phyloP scores from a whole-genome alignment of 2,888 invertebrate species.

The Rhagophthalmus giganteus region DNA sequence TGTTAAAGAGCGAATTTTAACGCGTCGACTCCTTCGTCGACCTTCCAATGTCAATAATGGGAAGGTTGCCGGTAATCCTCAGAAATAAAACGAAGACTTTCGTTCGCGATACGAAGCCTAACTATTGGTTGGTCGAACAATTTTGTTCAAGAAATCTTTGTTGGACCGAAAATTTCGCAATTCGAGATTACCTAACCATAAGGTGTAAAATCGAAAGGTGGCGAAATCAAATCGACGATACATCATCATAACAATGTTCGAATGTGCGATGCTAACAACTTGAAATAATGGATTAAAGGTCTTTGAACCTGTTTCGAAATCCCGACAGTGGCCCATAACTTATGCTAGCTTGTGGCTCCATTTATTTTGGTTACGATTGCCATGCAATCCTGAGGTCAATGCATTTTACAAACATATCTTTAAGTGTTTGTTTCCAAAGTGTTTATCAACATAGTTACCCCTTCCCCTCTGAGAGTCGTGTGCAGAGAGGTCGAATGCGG shows the following conservation, averaged over 20 bases:
- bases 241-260: neutral
- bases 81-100: no score
- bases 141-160: no score
- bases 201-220: neutral
- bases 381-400: constrained; percentile 28
- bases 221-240: no score
- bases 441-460: constrained; percentile 16
- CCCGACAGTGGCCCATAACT: constrained; percentile 35
- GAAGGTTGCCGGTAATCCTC: no score
- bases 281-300: constrained; percentile 22
- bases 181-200: no score
- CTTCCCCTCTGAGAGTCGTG: neutral
- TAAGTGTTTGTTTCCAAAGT: constrained; percentile 22
- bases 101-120: neutral
- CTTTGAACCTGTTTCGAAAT: constrained; percentile 37
- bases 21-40: no score
- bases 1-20: no score
- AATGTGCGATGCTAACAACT: neutral
- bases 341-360: constrained; percentile 34
- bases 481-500: no score
- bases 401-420: constrained; percentile 23
- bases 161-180: no score
- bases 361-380: constrained; percentile 28
- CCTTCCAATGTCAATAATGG: no score
- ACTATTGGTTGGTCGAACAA: no score